phyloP scores from a whole-genome alignment of 2,888 invertebrate species.

The Nephrotoma flavescens region DNA sequence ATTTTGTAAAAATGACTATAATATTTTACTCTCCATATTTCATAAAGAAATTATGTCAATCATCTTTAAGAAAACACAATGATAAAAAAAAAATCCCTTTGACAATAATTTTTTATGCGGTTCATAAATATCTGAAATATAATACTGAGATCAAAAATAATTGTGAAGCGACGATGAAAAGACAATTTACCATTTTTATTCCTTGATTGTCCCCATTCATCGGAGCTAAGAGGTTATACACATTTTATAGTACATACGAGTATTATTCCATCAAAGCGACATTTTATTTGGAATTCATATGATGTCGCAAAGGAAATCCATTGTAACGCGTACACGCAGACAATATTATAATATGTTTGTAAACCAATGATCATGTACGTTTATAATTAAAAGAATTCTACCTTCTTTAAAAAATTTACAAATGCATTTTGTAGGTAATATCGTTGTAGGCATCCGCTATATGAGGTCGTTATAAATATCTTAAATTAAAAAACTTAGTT shows the following conservation, averaged over 20 bases:
- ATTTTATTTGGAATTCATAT: background rate
- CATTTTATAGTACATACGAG: background rate
- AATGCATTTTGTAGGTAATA: background rate
- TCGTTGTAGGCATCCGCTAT: background rate
- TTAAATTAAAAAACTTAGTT: background rate
- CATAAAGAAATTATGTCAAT: background rate
- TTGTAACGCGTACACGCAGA: background rate
- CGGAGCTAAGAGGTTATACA: too few relatives aligned
- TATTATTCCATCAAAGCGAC: background rate
- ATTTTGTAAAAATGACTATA: too few relatives aligned
- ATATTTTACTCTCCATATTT: background rate
- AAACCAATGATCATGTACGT: background rate
- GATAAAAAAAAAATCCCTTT: background rate
- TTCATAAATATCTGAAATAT: background rate
- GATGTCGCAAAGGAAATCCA: background rate
- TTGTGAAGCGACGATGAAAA: background rate
- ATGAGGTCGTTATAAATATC: background rate
- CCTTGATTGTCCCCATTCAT: background rate
- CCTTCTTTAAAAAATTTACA: background rate
- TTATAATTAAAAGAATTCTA: background rate
- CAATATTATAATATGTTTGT: background rate
- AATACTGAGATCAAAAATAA: background rate
- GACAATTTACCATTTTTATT: background rate
- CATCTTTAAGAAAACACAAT: background rate
- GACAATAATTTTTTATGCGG: background rate